Evolutionary conservation across 1,140 invertebrate species (phyloP), one percentile per base, ranked within the genome.

Genomic region (Tetramorium parvispinum): DNA sequence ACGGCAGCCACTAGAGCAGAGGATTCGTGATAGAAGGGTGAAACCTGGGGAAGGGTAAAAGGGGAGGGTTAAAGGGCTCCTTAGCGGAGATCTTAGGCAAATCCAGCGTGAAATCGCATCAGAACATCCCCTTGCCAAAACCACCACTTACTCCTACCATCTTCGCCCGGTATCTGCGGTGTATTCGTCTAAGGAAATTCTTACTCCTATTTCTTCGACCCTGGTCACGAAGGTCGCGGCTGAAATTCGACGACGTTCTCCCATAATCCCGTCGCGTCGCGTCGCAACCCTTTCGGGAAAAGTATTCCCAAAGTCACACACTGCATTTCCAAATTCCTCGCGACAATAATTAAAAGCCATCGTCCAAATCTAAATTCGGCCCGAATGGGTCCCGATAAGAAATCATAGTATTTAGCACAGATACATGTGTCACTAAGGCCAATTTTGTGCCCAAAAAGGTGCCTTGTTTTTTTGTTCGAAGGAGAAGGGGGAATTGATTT

Each of bases 91-190:
- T 95, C 94, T 95, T 95, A 95, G 92, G 94, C 92, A 95, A 95
- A 95, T 95, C 95, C 95, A 93, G 93, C 95, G 93, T 95, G 94
- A 95, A 95, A 95, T 95, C 95, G 94, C 92, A 95, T 95, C 95
- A 94, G 92, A 89, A 90, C 88, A 92, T 91, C 93, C 93, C 92
- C 93, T 93, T 93, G 88, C 91, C 91, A 91, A 94, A 95, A 95
- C 94, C 94, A 94, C 94, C 93, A 93, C 94, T 95, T 95, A 94
- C 93, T 93, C 93, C 76, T 93, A 92, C 92, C 92, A 90, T 91
- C 86, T 87, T 89, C 78, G 76, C 81, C 86, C 61, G 87, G 63
- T 91, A 89, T 89, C 88, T 68, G 76, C 76, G 77, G 85, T 68
- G 65, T 89, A 89, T 73, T 66, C 77, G 85, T 46, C 88, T 89